Evolutionary conservation across 2,797 vertebrate species (phyloP), one percentile per base, ranked within the genome.

Genomic region (Syndactyla subalaris): DNA sequence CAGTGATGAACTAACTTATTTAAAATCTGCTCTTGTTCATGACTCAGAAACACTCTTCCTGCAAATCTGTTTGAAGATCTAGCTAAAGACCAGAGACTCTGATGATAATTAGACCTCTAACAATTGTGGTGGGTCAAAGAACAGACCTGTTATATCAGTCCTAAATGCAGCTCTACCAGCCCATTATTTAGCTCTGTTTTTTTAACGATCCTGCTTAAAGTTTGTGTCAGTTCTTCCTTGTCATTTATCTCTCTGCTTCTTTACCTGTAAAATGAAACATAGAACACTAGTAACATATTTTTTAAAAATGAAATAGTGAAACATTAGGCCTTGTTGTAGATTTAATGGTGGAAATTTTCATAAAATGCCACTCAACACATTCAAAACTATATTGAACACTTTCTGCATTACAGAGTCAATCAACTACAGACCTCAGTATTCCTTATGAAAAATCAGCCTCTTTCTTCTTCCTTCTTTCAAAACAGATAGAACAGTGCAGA

Each of bases 201-300:
- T 91, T 90, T 87, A 92, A 88, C 68, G 55, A 29, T 61, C 49
- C 93, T 94, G 62, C 32, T 43, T 87, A 92, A 94, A 24, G 30
- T 65, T 76, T 92, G 14, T 78, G 55, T 83, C 67, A 89, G 48
- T 73, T 91, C 52, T 83, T 59, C 41, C 6, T 91, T 73, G 57
- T 75, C 77, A 90, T 32, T 91, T 94, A 63, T 3, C 36, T 30
- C 9, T 76, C 62, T 81, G 23, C 81, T 62, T 79, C 84, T 92
- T 93, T 43, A 80, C 54, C 58, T 76, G 32, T 93, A 73, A 95
- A 93, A 91, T 49, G 62, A 96, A 93, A 90, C 11, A 23, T 41
- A 92, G 45, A 93, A 71, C 26, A 73, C 30, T 61, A 29, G 17
- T 58, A 85, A 82, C 13, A n/a, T 41, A 49, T 43, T 17, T 49